Conservation (phyloP, 53 echinoderm and acorn worm species). For the Holothuria leucospilota region DNA sequence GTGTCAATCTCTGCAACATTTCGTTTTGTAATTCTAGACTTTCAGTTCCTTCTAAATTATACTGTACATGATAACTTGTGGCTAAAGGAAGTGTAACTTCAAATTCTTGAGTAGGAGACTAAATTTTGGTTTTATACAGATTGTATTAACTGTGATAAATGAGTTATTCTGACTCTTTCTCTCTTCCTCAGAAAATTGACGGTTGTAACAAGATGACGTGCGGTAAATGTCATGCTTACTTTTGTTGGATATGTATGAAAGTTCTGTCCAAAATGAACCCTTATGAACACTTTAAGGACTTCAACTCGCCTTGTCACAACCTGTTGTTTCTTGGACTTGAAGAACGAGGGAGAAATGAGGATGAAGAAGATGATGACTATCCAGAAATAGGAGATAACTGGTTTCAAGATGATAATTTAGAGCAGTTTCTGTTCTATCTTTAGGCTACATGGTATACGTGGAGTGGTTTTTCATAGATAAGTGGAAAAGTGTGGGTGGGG, state of each 20-base stretch:
- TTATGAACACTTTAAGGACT: slow-evolving; percentile 76
- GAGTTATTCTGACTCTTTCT: not conserved
- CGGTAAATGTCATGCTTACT: slow-evolving; percentile 84
- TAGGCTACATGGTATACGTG: too few relatives aligned
- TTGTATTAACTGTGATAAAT: not conserved
- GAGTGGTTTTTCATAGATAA: too few relatives aligned
- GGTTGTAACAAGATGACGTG: slow-evolving; percentile 99
- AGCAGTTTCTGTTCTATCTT: not conserved
- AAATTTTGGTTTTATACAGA: too few relatives aligned
- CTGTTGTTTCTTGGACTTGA: slow-evolving; percentile 72
- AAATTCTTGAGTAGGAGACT: too few relatives aligned
- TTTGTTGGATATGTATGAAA: slow-evolving; percentile 90
- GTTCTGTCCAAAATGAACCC: slow-evolving; percentile 72
- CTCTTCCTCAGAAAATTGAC: slow-evolving; percentile 83
- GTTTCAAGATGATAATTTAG: slow-evolving; percentile 39
- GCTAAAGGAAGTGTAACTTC: too few relatives aligned
- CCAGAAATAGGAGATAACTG: slow-evolving; percentile 19
- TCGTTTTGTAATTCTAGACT: too few relatives aligned
- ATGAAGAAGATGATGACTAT: slow-evolving; percentile 43
- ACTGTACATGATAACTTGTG: too few relatives aligned
- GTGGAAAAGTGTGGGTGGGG: too few relatives aligned
- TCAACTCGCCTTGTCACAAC: slow-evolving; percentile 73
- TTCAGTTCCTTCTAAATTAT: too few relatives aligned
- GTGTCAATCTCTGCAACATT: too few relatives aligned
- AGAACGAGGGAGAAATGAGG: not conserved